Percentiles rank a stretch among this genome's conserved stretches.
phyloP scores from a whole-genome alignment of 2,797 vertebrate genomes.

The Pagetopsis macropterus region DNA sequence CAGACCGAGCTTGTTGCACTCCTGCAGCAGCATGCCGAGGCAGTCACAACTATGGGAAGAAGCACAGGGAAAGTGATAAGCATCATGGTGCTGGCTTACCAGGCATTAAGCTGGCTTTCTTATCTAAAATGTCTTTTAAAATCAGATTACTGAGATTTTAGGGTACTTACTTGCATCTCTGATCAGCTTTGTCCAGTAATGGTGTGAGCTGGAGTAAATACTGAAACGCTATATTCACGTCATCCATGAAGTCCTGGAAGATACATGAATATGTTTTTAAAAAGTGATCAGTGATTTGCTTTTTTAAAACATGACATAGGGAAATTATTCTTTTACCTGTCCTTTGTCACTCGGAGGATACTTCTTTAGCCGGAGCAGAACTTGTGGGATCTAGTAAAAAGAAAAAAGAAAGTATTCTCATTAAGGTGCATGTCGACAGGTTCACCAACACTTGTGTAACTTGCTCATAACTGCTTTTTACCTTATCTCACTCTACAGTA shows the following conservation, averaged over 20 bases:
- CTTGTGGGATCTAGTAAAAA: slow-evolving; percentile 91
- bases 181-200: slow-evolving; percentile 95
- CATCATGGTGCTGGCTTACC: fast-evolving
- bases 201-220: slow-evolving; percentile 95
- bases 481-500: background rate
- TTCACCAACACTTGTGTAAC: background rate
- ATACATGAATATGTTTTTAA: background rate
- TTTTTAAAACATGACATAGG: background rate
- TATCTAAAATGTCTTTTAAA: background rate
- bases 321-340: slow-evolving; percentile 63
- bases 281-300: background rate
- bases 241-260: slow-evolving; percentile 93
- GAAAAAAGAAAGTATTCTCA: slow-evolving; percentile 7
- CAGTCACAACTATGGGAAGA: slow-evolving; percentile 90
- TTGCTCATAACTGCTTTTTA: background rate
- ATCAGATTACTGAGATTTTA: background rate
- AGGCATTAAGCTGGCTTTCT: background rate
- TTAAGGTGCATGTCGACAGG: no score
- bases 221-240: slow-evolving; percentile 93
- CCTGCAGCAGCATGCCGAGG: slow-evolving; percentile 91
- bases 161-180: slow-evolving; percentile 94
- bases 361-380: slow-evolving; percentile 94
- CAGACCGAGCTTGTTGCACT: slow-evolving; percentile 95
- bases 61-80: background rate
- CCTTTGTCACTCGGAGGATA: slow-evolving; percentile 93